Evolutionary conservation across 2,113 vertebrate species (phyloP).

Genomic region (Pollimyrus isidori): DNA sequence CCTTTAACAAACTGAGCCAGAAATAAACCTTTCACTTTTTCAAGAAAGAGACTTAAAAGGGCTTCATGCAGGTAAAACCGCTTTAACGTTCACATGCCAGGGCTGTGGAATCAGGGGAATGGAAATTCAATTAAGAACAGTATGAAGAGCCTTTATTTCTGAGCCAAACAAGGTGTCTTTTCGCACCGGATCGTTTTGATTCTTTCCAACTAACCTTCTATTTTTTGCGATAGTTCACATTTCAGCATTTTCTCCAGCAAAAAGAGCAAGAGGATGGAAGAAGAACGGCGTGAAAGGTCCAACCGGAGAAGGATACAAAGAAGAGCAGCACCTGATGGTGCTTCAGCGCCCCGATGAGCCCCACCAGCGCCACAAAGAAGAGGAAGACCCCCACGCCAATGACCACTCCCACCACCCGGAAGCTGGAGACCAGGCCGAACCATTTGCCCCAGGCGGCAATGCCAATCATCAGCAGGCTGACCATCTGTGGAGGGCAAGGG

Average conservation of each 20-base stretch:
- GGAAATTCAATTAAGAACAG: not conserved
- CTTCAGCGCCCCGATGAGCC: constrained; percentile 84
- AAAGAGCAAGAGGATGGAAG: not conserved
- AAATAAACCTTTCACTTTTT: not conserved
- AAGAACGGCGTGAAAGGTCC: not conserved
- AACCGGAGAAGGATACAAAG: constrained; percentile 86
- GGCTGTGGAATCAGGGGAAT: not conserved
- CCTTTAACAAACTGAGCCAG: not conserved
- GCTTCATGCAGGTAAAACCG: not conserved
- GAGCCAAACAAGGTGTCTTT: not conserved
- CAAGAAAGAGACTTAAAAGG: not conserved
- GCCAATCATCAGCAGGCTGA: constrained; percentile 88
- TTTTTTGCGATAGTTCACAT: not conserved
- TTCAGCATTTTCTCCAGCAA: too few relatives aligned
- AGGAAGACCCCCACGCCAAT: constrained; percentile 87
- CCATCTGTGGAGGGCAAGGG: constrained; percentile 62
- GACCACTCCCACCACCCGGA: constrained; percentile 83
- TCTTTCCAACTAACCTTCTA: not conserved
- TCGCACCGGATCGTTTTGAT: not conserved
- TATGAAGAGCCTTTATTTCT: not conserved
- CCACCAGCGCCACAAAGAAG: constrained; percentile 83
- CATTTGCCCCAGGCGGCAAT: constrained; percentile 92
- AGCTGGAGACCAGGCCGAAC: constrained; percentile 90
- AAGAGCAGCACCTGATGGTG: constrained; percentile 96
- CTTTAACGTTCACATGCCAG: not conserved